A percentile compares a stretch with the other conserved stretches of the same genome.
Evolutionary conservation across 2,888 invertebrate species (phyloP).

Genomic region (Aphodius sticticus): DNA sequence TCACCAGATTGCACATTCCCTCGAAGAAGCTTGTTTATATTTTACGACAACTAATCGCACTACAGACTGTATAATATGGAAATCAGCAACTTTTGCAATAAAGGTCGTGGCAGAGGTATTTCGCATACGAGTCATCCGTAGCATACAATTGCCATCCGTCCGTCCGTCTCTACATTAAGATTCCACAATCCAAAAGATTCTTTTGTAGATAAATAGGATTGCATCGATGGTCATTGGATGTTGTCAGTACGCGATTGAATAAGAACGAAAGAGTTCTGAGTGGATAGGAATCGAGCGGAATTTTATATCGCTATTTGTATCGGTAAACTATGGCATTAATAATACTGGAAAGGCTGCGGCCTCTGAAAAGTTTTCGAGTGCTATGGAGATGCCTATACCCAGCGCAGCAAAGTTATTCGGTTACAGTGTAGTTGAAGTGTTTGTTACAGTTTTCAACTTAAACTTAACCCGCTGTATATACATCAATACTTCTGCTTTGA

Average conservation of each 20-base stretch:
- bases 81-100: no score
- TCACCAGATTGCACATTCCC: not conserved
- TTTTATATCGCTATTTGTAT: not conserved
- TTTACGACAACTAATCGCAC: no score
- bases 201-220: no score
- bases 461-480: slow-evolving; percentile 24
- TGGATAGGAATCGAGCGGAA: not conserved
- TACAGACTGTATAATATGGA: no score
- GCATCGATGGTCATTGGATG: not conserved
- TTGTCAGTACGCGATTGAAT: not conserved
- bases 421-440: slow-evolving; percentile 18
- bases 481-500: slow-evolving; percentile 27
- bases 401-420: not conserved
- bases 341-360: not conserved
- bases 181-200: no score
- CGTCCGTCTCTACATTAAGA: no score
- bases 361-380: not conserved
- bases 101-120: no score
- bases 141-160: no score
- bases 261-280: not conserved
- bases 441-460: slow-evolving; percentile 30
- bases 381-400: not conserved
- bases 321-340: slow-evolving; percentile 4
- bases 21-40: not conserved
- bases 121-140: no score